These are phyloP conservation scores for Distichodus sexfasciatus DNA, from an alignment of 2,797 vertebrate species.

Conservation along the genomic window DNA sequence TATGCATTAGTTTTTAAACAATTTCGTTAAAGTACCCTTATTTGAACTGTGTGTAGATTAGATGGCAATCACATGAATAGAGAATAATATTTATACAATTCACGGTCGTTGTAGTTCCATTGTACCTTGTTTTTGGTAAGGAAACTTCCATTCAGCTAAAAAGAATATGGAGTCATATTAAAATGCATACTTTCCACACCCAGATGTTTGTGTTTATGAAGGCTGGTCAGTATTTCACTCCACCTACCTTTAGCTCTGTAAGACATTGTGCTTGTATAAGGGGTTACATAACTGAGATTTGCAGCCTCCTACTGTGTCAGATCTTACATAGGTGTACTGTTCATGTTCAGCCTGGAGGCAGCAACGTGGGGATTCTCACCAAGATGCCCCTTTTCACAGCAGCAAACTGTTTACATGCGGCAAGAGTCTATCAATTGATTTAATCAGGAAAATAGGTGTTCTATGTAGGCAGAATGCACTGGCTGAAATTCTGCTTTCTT, in stretches of 20 bases:
- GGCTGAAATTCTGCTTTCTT: conserved; percentile 3
- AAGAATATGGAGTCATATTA: too few relatives aligned
- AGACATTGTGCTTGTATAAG: conserved; percentile 65
- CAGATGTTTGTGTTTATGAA: conserved; percentile 46
- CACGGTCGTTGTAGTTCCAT: too few relatives aligned
- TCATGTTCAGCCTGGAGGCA: conserved; percentile 46
- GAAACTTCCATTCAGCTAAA: not conserved
- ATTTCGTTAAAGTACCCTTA: too few relatives aligned
- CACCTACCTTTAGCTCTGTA: conserved; percentile 50
- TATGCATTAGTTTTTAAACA: too few relatives aligned
- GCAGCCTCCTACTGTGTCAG: conserved; percentile 58
- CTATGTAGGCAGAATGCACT: not conserved
- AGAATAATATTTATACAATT: too few relatives aligned
- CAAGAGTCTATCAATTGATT: not conserved
- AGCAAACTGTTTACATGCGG: not conserved
- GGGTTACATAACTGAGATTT: conserved; percentile 72
- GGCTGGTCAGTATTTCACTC: conserved; percentile 45
- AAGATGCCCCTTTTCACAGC: conserved; percentile 9
- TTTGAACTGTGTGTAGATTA: too few relatives aligned
- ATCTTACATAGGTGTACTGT: conserved; percentile 50
- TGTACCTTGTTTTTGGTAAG: not conserved
- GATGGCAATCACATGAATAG: too few relatives aligned
- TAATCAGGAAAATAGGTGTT: not conserved
- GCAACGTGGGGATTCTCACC: not conserved
- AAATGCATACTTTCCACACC: not conserved